A percentile compares a stretch with the other conserved stretches of the same genome.
Conservation (phyloP, 2,888 invertebrate species). For the Spodoptera picta region DNA sequence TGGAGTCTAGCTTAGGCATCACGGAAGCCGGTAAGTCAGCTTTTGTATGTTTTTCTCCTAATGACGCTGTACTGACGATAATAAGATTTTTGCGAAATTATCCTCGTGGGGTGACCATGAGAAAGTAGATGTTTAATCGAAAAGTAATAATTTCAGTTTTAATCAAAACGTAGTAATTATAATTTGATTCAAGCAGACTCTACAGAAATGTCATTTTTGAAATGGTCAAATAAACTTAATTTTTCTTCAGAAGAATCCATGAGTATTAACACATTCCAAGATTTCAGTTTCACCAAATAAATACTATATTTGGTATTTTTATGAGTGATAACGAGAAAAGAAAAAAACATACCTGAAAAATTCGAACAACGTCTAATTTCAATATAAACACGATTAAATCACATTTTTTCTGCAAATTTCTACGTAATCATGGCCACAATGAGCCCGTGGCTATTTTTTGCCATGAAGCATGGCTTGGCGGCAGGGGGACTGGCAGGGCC, state of each 20-base stretch:
- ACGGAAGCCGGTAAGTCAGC: slow-evolving; percentile 80
- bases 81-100: slow-evolving; percentile 3
- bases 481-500: slow-evolving; percentile 51
- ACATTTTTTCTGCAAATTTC: neutral
- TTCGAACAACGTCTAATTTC: no score
- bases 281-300: no score
- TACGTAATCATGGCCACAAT: slow-evolving; percentile 5
- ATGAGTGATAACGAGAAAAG: neutral
- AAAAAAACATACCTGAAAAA: no score
- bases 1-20: slow-evolving; percentile 82
- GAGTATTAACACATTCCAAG: no score
- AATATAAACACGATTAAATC: neutral
- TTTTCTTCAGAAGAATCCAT: no score
- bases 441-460: slow-evolving; percentile 27
- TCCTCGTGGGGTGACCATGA: slow-evolving; percentile 5
- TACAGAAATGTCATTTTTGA: no score
- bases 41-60: slow-evolving; percentile 10
- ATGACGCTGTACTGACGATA: neutral
- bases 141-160: no score
- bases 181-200: no score
- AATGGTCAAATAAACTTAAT: no score
- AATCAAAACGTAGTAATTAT: no score
- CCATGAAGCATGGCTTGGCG: slow-evolving; percentile 29
- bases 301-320: no score
- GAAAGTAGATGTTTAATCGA: no score